Evolutionary conservation across 2,113 vertebrate species (phyloP), one percentile per base, ranked within the genome.

Genomic region (Actenoides hombroni): DNA sequence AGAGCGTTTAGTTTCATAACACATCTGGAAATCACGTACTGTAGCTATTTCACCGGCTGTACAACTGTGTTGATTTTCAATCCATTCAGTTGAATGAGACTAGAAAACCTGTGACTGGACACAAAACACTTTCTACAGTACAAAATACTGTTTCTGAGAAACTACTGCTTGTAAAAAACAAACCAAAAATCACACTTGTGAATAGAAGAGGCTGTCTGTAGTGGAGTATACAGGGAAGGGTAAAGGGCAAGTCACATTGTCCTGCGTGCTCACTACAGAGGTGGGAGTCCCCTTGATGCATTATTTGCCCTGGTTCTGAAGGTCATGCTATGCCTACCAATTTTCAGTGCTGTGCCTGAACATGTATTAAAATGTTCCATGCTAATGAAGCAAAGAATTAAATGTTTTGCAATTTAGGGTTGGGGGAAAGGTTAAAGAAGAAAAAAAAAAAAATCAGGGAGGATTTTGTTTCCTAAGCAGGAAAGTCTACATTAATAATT

Each of bases 401-500:
- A 96, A 96, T 88, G 19, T 95, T 96, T 89, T 97, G 56, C 97
- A 95, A 94, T 97, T 96, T 89, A 93, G 81, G 56, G 84, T 59
- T 88, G 94, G 91, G 42, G 28, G 37, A 86, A 81, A 92, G 77
- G 91, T 83, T 94, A 94, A 63, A 53, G 56, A 61, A n/a, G 26
- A 26, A 16, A 31, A 51, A 73, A 54, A 24, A 88, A 53, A 92
- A 93, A 88, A 11, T 37, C 65, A 95, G 95, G 93, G 83, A 96
- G 97, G 95, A 98, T 98, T 98, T 97, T 91, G 94, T 96, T 97
- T 94, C 95, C 93, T 98, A 98, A 98, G 98, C 90, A 98, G 97
- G 94, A 98, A 98, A 97, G 95, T 98, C 97, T 97, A 97, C 97
- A 98, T 98, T 98, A 98, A 98, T 98, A 97, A 97, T 97, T 98